Conservation (phyloP, 2,113 vertebrate species). For the Callithrix jacchus region DNA sequence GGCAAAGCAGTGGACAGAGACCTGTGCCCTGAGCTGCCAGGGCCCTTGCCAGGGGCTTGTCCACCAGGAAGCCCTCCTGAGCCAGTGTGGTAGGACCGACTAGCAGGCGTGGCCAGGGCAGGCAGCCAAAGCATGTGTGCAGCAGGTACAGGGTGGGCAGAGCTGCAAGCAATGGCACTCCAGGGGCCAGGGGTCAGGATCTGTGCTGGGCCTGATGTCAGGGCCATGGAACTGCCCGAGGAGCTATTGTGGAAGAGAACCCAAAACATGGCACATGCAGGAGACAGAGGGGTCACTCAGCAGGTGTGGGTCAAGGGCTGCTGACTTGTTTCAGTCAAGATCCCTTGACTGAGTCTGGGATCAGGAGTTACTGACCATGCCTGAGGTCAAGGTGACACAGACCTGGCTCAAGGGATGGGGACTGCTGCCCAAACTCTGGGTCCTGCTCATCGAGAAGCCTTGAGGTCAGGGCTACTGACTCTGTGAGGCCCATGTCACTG, state of each 20-base stretch:
- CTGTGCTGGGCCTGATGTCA: constrained; percentile 66
- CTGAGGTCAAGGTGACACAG: neutral
- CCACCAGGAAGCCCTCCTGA: no score
- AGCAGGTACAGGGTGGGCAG: constrained; percentile 75
- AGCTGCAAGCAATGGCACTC: constrained; percentile 19
- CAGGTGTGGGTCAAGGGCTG: neutral
- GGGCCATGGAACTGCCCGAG: constrained; percentile 65
- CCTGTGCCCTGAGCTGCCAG: no score
- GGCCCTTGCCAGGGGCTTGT: no score
- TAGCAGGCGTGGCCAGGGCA: constrained; percentile 79
- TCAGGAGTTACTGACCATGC: neutral
- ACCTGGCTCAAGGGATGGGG: neutral
- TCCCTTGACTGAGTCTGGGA: no score
- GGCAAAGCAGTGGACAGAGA: no score
- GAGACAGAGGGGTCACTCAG: neutral
- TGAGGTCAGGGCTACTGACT: neutral
- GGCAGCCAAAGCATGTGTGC: constrained; percentile 72
- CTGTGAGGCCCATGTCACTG: neutral
- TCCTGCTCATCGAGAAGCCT: neutral
- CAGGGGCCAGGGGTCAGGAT: neutral
- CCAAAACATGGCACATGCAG: constrained; percentile 75
- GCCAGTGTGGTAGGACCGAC: constrained; percentile 56
- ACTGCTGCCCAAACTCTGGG: neutral
- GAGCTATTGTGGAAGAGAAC: constrained; percentile 68
- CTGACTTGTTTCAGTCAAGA: neutral